Evolutionary conservation across 2,113 vertebrate species (phyloP).

Genomic region (Orycteropus afer): DNA sequence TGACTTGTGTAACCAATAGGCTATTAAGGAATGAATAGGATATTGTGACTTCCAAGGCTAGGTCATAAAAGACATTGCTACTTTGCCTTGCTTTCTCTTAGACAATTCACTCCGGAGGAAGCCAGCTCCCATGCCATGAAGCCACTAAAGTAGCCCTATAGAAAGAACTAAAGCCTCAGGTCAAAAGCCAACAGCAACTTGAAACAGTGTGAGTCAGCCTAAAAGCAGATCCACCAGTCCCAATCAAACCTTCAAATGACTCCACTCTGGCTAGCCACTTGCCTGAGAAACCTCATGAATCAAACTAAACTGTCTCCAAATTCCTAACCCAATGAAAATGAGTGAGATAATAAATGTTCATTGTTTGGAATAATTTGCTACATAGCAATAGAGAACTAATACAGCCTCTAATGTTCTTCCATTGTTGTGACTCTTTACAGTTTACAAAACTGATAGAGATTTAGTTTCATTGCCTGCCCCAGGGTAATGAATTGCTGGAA

Average conservation of each 20-base stretch:
- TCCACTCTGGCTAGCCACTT: neutral
- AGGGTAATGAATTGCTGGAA: neutral
- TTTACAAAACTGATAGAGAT: neutral
- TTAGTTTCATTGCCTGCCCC: neutral
- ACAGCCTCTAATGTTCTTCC: neutral
- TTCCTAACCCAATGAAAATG: neutral
- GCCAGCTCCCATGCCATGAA: neutral
- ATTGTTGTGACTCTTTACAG: neutral
- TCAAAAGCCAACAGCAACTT: neutral
- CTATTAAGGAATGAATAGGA: neutral
- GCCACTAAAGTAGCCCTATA: neutral
- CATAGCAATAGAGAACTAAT: neutral
- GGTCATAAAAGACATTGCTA: neutral
- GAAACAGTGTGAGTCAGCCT: fast-evolving
- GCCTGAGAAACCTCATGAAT: neutral
- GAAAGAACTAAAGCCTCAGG: neutral
- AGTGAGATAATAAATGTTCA: neutral
- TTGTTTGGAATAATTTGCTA: neutral
- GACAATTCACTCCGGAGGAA: neutral
- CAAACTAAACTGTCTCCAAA: neutral
- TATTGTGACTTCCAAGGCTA: neutral
- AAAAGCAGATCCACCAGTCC: neutral
- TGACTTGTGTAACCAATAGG: neutral
- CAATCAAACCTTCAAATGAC: neutral
- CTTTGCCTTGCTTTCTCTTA: neutral